Evolutionary conservation across 2,113 vertebrate species (phyloP).

Genomic region (Echinops telfairi): DNA sequence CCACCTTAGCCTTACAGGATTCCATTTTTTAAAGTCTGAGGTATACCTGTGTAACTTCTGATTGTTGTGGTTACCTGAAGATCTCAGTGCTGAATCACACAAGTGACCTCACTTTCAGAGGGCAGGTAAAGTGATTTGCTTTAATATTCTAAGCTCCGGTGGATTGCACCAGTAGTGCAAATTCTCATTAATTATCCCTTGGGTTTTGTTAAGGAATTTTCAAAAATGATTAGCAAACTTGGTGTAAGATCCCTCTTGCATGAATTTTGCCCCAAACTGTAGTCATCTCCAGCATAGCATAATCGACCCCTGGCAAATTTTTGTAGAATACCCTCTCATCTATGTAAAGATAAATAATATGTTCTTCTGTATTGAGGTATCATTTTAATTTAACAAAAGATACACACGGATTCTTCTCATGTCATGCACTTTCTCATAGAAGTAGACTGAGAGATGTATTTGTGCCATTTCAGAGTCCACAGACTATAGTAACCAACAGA

Average conservation of each 20-base stretch:
- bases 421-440: not conserved
- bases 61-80: not conserved
- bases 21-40: not conserved
- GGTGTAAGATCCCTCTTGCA: not conserved
- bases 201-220: not conserved
- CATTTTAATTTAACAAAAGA: slow-evolving; percentile 12
- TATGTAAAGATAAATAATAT: not conserved
- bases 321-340: not conserved
- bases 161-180: not conserved
- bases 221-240: not conserved
- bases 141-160: not conserved
- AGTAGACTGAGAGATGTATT: not conserved
- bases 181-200: not conserved
- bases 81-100: not conserved
- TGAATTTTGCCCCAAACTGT: not conserved
- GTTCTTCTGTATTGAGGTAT: slow-evolving; percentile 11
- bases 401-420: not conserved
- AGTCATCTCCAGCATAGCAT: not conserved
- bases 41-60: not conserved
- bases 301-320: not conserved
- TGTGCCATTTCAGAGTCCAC: not conserved
- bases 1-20: not conserved
- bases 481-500: not conserved
- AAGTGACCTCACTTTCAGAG: not conserved
- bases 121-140: not conserved